Conservation (phyloP, 1,140 invertebrate genomes). For the Drosophila kepulauana region DNA sequence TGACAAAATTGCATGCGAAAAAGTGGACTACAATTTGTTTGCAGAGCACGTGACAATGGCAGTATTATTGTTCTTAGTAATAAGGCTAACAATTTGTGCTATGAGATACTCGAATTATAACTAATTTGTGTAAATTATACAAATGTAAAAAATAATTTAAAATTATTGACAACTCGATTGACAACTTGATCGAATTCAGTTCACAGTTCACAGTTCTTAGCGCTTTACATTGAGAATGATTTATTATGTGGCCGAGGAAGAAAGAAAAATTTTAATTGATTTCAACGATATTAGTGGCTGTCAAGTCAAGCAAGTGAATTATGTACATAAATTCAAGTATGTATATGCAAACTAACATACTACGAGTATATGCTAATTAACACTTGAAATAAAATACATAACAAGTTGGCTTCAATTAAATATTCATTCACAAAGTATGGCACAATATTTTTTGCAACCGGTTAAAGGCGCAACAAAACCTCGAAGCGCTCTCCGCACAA, state of each 20-base stretch:
- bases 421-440: constrained; percentile 59
- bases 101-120: too few species aligned
- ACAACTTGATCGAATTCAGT: too few species aligned
- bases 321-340: background rate
- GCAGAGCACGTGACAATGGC: background rate
- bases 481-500: constrained; percentile 38
- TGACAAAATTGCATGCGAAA: constrained; percentile 22
- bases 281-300: constrained; percentile 50
- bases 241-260: too few species aligned
- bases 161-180: too few species aligned
- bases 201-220: too few species aligned
- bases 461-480: constrained; percentile 59
- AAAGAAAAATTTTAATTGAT: constrained; percentile 59
- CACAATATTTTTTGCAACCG: constrained; percentile 56
- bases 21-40: background rate
- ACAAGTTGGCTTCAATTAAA: constrained; percentile 48
- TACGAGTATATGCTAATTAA: constrained; percentile 55
- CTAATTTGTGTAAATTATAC: too few species aligned
- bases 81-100: background rate
- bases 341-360: constrained; percentile 28
- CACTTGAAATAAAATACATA: constrained; percentile 56
- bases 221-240: too few species aligned
- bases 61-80: background rate
- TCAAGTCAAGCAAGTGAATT: constrained; percentile 23
- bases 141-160: too few species aligned